Conservation (phyloP, 1,140 invertebrate species). For the Conopomorpha cramerella region DNA sequence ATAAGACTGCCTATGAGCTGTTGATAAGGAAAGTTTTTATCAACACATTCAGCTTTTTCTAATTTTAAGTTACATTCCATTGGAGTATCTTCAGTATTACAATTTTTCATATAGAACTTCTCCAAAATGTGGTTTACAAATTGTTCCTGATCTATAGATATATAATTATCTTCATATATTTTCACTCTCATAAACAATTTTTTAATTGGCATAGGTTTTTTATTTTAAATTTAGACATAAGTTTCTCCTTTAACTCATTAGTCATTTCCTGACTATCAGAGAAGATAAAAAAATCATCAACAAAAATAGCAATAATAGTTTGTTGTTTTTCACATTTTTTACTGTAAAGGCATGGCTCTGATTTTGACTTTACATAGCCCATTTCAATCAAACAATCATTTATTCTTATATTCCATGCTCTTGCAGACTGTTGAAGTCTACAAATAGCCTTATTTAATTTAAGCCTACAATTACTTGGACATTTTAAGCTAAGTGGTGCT, state of each 20-base stretch:
- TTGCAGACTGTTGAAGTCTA: background rate
- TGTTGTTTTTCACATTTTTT: background rate
- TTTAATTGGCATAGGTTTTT: background rate
- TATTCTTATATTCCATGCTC: no score
- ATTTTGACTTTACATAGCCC: no score
- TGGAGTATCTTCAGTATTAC: no score
- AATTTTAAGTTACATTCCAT: no score
- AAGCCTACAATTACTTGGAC: background rate
- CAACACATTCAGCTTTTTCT: background rate
- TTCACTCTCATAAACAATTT: background rate
- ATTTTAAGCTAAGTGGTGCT: background rate
- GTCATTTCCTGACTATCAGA: background rate
- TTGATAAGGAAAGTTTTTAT: background rate
- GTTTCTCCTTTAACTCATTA: background rate
- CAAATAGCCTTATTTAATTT: background rate
- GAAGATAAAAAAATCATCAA: background rate
- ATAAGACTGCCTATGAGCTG: no score
- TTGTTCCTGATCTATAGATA: background rate
- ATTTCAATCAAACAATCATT: no score
- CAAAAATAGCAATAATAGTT: background rate
- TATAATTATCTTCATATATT: no score
- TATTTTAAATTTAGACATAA: background rate
- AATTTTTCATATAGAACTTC: background rate
- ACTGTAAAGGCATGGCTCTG: background rate
- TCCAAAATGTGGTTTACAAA: background rate